Percentiles rank a stretch among this genome's conserved stretches.
Evolutionary conservation across 2,113 vertebrate genomes (phyloP).

Genomic region (Orientallactaga bullata): DNA sequence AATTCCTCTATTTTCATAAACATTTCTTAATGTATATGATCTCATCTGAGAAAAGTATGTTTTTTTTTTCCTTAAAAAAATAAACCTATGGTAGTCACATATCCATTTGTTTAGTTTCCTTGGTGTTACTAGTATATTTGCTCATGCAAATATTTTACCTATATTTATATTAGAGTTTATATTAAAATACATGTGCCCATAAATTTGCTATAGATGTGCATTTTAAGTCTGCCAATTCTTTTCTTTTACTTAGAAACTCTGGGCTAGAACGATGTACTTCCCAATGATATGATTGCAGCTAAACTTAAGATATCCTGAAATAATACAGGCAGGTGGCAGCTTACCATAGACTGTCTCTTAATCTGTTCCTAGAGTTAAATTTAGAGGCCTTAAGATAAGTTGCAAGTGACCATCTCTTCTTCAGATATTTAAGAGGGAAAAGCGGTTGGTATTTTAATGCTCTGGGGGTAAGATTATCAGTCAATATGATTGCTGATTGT

Average conservation of each 20-base stretch:
- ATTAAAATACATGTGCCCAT: background rate
- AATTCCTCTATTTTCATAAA: constrained; percentile 13
- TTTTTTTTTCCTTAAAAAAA: background rate
- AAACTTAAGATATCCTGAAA: background rate
- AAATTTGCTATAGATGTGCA: background rate
- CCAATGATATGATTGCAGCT: background rate
- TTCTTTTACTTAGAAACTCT: background rate
- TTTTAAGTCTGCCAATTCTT: background rate
- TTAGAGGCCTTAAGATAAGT: constrained; percentile 5
- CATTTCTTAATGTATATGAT: background rate
- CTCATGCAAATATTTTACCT: background rate
- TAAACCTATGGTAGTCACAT: background rate
- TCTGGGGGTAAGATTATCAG: background rate
- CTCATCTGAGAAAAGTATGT: background rate
- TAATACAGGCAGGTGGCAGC: background rate
- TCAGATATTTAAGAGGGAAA: constrained; percentile 60
- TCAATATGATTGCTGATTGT: constrained; percentile 57
- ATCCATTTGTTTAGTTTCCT: background rate
- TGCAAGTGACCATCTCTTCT: constrained; percentile 30
- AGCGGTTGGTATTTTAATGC: constrained; percentile 46
- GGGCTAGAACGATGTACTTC: background rate
- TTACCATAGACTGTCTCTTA: background rate
- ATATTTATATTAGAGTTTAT: background rate
- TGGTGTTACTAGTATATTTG: constrained; percentile 29
- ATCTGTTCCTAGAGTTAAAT: constrained; percentile 37